Conservation (phyloP, 2,113 vertebrate species). For the Crotalus tigris region DNA sequence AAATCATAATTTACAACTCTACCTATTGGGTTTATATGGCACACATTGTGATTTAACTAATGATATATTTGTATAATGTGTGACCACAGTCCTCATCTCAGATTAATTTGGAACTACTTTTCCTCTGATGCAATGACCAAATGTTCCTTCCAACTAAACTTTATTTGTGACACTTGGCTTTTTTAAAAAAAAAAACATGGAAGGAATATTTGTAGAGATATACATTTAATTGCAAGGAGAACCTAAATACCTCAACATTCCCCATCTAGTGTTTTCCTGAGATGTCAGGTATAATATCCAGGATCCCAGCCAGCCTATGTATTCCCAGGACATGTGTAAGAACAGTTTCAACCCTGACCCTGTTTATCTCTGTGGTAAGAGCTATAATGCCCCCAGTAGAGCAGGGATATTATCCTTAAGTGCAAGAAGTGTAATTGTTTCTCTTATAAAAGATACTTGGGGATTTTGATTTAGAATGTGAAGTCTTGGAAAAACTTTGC, state of each 20-base stretch:
- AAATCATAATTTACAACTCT: neutral
- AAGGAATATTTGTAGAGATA: neutral
- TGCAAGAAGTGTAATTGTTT: neutral
- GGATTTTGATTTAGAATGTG: neutral
- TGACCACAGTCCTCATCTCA: neutral
- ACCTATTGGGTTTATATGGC: neutral
- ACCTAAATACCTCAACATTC: neutral
- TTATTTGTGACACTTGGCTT: neutral
- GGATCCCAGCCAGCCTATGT: neutral
- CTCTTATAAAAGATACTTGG: neutral
- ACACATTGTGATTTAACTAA: neutral
- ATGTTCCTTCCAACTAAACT: neutral
- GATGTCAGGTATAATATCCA: neutral
- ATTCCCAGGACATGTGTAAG: neutral
- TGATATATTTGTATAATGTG: neutral
- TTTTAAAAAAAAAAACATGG: neutral
- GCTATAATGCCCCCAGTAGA: neutral
- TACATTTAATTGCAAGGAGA: neutral
- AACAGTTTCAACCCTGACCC: neutral
- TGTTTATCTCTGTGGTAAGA: neutral
- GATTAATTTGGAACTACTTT: neutral
- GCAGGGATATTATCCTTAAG: neutral
- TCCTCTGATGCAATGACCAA: neutral
- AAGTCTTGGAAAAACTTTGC: neutral
- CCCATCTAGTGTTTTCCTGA: neutral